These are phyloP conservation scores for Orthonyx spaldingii DNA, from an alignment of 2,113 vertebrate genomes.

Conservation along the genomic window DNA sequence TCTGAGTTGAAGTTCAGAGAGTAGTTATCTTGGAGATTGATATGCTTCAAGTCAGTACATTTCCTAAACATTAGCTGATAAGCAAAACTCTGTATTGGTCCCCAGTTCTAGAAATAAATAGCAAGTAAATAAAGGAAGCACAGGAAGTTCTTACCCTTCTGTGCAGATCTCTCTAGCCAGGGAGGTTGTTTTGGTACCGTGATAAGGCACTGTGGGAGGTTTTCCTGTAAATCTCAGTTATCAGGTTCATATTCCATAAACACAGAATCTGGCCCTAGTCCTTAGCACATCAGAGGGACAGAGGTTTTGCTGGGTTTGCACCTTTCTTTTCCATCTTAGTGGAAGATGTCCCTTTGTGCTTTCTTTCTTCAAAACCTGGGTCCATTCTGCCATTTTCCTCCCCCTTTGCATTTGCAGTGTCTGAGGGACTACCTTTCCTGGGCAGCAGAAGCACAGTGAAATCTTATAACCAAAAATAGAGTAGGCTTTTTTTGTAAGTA, in stretches of 20 bases:
- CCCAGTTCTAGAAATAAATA: not conserved
- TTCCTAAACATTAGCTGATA: not conserved
- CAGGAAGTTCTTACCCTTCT: not conserved
- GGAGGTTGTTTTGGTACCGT: not conserved
- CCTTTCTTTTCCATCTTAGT: not conserved
- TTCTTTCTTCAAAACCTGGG: not conserved
- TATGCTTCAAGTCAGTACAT: not conserved
- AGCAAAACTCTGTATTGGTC: not conserved
- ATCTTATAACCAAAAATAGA: not conserved
- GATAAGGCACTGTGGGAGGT: not conserved
- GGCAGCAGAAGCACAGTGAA: not conserved
- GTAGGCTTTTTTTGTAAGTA: not conserved
- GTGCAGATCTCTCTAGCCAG: not conserved
- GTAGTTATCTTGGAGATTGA: not conserved
- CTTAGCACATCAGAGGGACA: not conserved
- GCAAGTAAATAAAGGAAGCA: not conserved
- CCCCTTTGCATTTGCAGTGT: not conserved
- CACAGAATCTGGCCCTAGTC: not conserved
- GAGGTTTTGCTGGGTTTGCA: not conserved
- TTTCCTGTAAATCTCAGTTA: not conserved
- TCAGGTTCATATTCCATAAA: not conserved
- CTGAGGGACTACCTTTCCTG: not conserved
- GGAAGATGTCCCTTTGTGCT: not conserved
- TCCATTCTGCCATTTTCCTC: not conserved
- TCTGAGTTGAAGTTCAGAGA: not conserved